A percentile compares a stretch with the other conserved stretches of the same genome.
phyloP scores from a whole-genome alignment of 2,797 vertebrate species.

The Austrolebias charrua region DNA sequence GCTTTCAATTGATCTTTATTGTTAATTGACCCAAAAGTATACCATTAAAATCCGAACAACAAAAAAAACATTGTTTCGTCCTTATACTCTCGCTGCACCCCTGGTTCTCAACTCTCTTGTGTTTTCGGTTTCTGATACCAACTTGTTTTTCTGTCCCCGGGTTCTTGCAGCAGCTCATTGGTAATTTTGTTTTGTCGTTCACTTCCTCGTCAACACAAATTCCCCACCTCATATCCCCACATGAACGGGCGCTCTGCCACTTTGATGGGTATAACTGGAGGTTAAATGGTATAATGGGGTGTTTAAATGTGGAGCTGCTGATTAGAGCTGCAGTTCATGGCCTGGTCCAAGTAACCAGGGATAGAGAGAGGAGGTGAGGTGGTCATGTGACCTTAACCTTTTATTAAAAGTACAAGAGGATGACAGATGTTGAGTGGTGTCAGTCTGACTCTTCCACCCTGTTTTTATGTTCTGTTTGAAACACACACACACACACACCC shows the following conservation, averaged over 20 bases:
- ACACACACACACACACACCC: not conserved
- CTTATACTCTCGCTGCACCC: conserved; percentile 31
- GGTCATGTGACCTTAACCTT: conserved; percentile 52
- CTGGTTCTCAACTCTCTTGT: conserved; percentile 44
- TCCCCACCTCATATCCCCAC: conserved; percentile 41
- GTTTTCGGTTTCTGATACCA: conserved; percentile 54
- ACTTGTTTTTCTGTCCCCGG: conserved; percentile 55
- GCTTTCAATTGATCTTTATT: conserved; percentile 79
- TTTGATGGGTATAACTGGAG: conserved; percentile 66
- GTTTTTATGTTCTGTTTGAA: conserved; percentile 23
- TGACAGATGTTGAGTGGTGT: conserved; percentile 23
- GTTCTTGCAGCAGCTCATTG: conserved; percentile 54
- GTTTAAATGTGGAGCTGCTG: conserved; percentile 66
- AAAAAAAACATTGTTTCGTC: conserved; percentile 71
- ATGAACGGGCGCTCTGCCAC: conserved; percentile 57
- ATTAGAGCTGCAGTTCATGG: conserved; percentile 57
- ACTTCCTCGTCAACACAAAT: conserved; percentile 62
- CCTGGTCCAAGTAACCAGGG: conserved; percentile 63
- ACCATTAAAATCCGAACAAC: conserved; percentile 68
- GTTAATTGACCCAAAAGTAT: conserved; percentile 79
- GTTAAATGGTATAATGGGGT: conserved; percentile 69
- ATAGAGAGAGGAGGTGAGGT: conserved; percentile 30
- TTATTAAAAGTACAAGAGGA: conserved; percentile 47
- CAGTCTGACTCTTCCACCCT: conserved; percentile 25
- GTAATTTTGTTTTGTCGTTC: conserved; percentile 69